phyloP scores from a whole-genome alignment of 2,888 invertebrate species.

The Scaptomyza caliginosa region DNA sequence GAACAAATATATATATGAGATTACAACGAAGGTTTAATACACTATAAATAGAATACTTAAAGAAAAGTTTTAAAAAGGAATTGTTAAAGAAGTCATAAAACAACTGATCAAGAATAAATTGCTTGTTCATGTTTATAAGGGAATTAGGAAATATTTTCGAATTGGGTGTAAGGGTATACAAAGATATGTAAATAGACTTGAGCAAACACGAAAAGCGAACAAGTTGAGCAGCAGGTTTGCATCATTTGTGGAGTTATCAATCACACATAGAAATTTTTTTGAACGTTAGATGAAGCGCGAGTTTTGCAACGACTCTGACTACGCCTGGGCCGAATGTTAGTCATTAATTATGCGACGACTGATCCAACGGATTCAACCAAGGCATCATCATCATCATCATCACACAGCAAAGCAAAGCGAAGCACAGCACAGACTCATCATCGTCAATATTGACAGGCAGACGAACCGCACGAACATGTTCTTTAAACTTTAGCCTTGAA shows the following conservation, averaged over 20 bases:
- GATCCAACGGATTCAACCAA: constrained; percentile 46
- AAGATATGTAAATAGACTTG: constrained; percentile 2
- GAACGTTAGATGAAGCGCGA: constrained; percentile 75
- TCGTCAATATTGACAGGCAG: constrained; percentile 77
- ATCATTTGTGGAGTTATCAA: constrained; percentile 77
- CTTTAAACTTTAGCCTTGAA: constrained; percentile 79
- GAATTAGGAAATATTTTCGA: background rate
- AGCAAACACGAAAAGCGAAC: constrained; percentile 44
- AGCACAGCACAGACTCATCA: constrained; percentile 67
- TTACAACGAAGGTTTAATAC: constrained; percentile 13
- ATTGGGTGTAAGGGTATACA: constrained; percentile 22
- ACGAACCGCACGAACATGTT: constrained; percentile 65
- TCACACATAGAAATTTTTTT: constrained; percentile 73
- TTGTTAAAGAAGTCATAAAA: background rate
- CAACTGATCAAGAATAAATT: background rate
- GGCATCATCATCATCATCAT: constrained; percentile 35
- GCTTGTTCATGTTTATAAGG: background rate
- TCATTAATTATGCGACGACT: constrained; percentile 75
- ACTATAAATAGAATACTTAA: constrained; percentile 2
- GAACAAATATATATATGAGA: background rate
- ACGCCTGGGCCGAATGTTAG: constrained; percentile 78
- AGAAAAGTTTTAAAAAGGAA: background rate
- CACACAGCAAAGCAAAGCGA: too few relatives aligned
- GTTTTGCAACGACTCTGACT: constrained; percentile 69
- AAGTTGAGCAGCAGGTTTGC: constrained; percentile 66